Evolutionary conservation across 2,113 vertebrate species (phyloP).

Genomic region (Mus musculus): GRCm39 chr13:101035501-101036000

Average conservation of each 20-base stretch:
- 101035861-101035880: no score
- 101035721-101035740: neutral
- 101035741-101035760: conserved; percentile 9
- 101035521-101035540: conserved; percentile 9
- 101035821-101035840: neutral
- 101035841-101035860: neutral
- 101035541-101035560: neutral
- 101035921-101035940: neutral
- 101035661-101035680: neutral
- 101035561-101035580: neutral
- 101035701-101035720: neutral
- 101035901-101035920: neutral
- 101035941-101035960: neutral
- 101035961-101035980: neutral
- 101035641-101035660: neutral
- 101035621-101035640: neutral
- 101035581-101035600: neutral
- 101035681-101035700: neutral
- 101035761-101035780: neutral
- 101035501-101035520: conserved; percentile 27
- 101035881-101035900: neutral
- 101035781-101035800: neutral
- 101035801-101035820: neutral
- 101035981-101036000: neutral
- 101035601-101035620: neutral